Base-by-base conservation (phyloP, 2,888 invertebrate species). In the Melipona bicolor region DNA sequence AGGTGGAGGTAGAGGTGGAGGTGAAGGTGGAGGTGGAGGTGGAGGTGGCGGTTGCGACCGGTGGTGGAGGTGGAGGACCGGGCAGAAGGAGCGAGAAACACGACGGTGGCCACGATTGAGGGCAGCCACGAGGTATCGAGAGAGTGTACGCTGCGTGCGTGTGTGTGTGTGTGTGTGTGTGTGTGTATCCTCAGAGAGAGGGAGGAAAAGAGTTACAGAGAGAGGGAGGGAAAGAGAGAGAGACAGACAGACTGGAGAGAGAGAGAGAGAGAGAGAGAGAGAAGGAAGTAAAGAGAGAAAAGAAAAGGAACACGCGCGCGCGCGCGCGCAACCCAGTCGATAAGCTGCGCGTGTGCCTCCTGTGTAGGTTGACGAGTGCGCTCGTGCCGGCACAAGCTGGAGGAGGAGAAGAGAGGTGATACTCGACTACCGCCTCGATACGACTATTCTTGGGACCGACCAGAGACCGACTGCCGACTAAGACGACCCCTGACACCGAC, bases 401-500 rank as follows among this genome's bases (percentile, higher is more conserved):
- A 90, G 88, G 84, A 89, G 88, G 83, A 86, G 81, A 87, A 86
- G 85, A 87, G 89, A 90, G 87, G 88, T 81, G 87, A 89, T 86
- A 86, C 84, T 89, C 87, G 86, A 90, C 89, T 87, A 90, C 91
- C 90, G 89, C 90, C 89, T 90, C 90, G 90, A 89, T 91, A 91
- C 93, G 92, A 94, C 93, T 94, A 93, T 93, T 91, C 94, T 92
- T 93, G 91, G 90, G 93, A 93, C 92, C 94, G 94, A 93, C 92
- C 93, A 92, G 93, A 94, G 93, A 94, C 93, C 92, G 93, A 94
- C 94, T 94, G 94, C 91, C 93, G 93, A 92, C 92, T 90, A 91
- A 91, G 91, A 90, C 94, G 94, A 94, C 94, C 94, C 94, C 94
- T 94, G 94, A 94, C 94, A 94, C 93, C 93, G 93, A 93, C 93